Evolutionary conservation across 2,113 vertebrate species (phyloP).

Genomic region (Leucoraja erinaceus): DNA sequence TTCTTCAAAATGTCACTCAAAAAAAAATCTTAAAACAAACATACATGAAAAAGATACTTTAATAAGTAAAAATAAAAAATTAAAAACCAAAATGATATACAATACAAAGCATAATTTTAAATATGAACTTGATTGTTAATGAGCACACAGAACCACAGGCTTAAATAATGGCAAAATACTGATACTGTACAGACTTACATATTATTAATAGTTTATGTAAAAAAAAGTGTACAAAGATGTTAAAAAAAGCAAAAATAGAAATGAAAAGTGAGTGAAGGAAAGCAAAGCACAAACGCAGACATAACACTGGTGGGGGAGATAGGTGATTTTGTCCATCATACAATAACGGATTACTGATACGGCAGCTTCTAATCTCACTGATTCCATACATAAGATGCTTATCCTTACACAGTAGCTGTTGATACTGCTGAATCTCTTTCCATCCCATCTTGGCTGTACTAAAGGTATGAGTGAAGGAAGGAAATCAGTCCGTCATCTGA

Average conservation of each 20-base stretch:
- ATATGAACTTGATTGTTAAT: not conserved
- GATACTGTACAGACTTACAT: constrained; percentile 26
- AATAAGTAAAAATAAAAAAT: constrained; percentile 54
- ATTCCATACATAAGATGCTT: not conserved
- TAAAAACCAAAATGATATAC: constrained; percentile 37
- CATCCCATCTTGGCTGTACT: not conserved
- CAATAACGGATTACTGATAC: constrained; percentile 4
- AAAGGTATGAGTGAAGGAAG: constrained; percentile 3
- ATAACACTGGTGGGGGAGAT: not conserved
- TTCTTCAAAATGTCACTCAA: constrained; percentile 39
- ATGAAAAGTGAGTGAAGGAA: not conserved
- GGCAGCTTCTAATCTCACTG: constrained; percentile 5
- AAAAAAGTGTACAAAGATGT: not conserved
- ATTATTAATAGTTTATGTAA: constrained; percentile 22
- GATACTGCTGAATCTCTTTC: not conserved
- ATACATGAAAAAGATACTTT: constrained; percentile 58
- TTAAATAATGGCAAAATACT: constrained; percentile 34
- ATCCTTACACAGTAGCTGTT: constrained; percentile 20
- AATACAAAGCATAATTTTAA: constrained; percentile 19
- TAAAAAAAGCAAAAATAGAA: constrained; percentile 20
- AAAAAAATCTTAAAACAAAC: constrained; percentile 56
- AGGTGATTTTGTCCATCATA: not conserved
- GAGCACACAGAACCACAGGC: not conserved
- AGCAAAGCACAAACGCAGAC: not conserved
- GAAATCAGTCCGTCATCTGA: constrained; percentile 23